Conservation (phyloP, 2,113 vertebrate genomes). For the Tupaia tana region DNA sequence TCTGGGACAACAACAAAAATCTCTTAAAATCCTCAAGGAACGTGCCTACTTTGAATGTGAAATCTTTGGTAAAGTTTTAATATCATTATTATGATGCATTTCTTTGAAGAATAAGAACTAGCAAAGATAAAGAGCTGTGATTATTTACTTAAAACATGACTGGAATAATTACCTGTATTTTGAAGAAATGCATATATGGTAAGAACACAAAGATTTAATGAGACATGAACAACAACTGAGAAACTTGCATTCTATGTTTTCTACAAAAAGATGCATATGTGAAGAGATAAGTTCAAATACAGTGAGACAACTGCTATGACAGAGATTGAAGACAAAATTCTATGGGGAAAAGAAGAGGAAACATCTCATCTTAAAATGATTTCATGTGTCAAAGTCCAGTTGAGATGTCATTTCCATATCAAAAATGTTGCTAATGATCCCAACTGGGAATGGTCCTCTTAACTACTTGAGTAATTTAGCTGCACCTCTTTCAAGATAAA, state of each 20-base stretch:
- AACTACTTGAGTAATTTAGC: not conserved
- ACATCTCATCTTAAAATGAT: not conserved
- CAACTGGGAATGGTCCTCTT: not conserved
- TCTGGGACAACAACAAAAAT: conserved; percentile 50
- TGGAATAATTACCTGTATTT: conserved; percentile 43
- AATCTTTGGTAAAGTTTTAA: conserved; percentile 60
- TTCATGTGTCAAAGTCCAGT: not conserved
- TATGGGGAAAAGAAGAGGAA: not conserved
- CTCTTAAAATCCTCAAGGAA: conserved; percentile 66
- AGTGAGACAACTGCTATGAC: not conserved
- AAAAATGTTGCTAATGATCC: not conserved
- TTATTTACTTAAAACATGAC: conserved; percentile 11
- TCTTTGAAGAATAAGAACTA: conserved; percentile 47
- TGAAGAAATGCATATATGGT: not conserved
- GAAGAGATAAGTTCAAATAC: not conserved
- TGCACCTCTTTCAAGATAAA: not conserved
- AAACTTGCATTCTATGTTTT: not conserved
- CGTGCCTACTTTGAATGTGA: conserved; percentile 54
- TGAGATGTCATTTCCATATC: not conserved
- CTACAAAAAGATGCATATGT: not conserved
- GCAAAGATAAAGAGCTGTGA: conserved; percentile 26
- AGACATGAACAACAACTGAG: not conserved
- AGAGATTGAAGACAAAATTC: not conserved
- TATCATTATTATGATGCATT: not conserved
- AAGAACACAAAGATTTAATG: not conserved